These are phyloP conservation scores for Nestor notabilis DNA, from an alignment of 2,113 vertebrate genomes.

Conservation along the genomic window DNA sequence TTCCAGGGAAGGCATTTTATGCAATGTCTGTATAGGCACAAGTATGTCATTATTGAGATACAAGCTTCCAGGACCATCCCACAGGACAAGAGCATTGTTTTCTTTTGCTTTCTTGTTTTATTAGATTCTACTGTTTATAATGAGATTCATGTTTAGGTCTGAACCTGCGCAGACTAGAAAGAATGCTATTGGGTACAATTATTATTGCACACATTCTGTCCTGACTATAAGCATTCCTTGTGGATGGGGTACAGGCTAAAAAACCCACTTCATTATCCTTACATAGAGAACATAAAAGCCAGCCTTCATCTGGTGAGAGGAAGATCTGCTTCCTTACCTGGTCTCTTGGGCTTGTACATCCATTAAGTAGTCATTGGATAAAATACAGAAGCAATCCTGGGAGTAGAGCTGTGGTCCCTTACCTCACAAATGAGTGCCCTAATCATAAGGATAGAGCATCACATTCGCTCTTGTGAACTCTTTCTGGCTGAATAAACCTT, in stretches of 20 bases:
- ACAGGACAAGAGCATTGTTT: background rate
- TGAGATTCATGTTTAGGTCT: background rate
- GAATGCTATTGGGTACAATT: background rate
- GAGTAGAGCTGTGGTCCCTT: background rate
- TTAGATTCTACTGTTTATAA: conserved; percentile 31
- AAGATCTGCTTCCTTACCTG: conserved; percentile 26
- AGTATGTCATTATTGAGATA: background rate
- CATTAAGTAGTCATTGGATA: conserved; percentile 43
- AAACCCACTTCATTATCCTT: background rate
- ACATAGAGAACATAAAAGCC: background rate
- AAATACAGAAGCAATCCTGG: conserved; percentile 14
- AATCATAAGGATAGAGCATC: background rate
- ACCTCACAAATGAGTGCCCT: background rate
- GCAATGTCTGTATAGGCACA: background rate
- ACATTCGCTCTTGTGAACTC: background rate
- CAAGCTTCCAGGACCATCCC: background rate
- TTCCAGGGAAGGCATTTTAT: background rate
- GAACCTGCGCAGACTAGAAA: background rate
- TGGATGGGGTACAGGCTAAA: background rate
- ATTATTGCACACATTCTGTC: background rate
- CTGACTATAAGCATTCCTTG: background rate
- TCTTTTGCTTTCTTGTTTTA: background rate
- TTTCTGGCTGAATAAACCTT: conserved; percentile 5
- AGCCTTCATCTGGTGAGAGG: background rate
- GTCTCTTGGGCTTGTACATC: conserved; percentile 3